Conservation (phyloP, 2,113 vertebrate genomes). For the Nesoenas mayeri region DNA sequence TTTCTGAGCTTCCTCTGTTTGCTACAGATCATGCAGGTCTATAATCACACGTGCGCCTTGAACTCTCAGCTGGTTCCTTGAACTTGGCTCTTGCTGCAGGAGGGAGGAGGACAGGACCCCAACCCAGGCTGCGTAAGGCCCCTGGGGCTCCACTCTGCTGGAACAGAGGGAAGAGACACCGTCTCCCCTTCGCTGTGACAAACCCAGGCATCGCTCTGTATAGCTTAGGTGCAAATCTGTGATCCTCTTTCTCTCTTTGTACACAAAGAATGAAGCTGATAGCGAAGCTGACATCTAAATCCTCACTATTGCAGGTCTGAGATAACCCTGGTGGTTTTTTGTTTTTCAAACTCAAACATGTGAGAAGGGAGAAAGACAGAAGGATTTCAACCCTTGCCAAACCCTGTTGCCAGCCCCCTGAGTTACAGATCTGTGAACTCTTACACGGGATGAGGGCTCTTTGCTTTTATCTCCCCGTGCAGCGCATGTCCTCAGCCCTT, state of each 20-base stretch:
- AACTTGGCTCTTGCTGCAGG: neutral
- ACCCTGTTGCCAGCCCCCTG: neutral
- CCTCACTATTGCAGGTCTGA: slow-evolving; percentile 37
- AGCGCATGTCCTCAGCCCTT: neutral
- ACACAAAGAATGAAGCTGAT: slow-evolving; percentile 42
- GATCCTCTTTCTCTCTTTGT: slow-evolving; percentile 34
- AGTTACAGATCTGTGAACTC: slow-evolving; percentile 44
- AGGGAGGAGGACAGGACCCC: neutral
- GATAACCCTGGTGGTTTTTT: slow-evolving; percentile 37
- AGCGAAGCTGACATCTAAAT: slow-evolving; percentile 41
- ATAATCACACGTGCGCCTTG: neutral
- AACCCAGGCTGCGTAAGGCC: neutral
- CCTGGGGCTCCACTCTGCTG: neutral
- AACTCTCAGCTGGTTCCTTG: neutral
- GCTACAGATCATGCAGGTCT: neutral
- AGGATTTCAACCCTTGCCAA: slow-evolving; percentile 45
- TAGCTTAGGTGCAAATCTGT: slow-evolving; percentile 45
- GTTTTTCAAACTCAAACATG: slow-evolving; percentile 27
- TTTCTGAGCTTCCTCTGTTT: neutral
- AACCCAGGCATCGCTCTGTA: neutral
- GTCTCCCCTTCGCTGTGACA: neutral
- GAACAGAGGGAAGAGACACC: neutral
- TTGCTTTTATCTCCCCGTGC: slow-evolving; percentile 40
- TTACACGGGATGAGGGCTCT: slow-evolving; percentile 28
- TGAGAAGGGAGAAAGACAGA: slow-evolving; percentile 1